Evolutionary conservation across 2,888 invertebrate genomes (phyloP).

Genomic region (Acanthosepion esculentum): DNA sequence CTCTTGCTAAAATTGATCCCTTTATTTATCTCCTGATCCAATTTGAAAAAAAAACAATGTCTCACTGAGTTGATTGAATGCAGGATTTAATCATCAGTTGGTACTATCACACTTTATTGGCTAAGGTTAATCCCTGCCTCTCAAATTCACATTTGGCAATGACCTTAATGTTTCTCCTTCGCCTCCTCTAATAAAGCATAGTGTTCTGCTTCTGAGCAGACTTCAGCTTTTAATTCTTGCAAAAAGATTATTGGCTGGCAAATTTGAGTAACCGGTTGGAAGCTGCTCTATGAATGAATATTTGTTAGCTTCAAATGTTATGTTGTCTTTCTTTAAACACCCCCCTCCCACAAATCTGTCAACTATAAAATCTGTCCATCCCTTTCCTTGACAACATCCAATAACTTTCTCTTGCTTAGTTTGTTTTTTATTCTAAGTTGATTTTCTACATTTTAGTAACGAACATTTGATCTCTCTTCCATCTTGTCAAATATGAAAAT

Average conservation of each 20-base stretch:
- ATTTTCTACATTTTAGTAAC: not conserved
- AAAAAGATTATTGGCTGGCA: not conserved
- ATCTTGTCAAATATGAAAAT: not conserved
- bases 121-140: not conserved
- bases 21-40: not conserved
- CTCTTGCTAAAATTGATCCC: not conserved
- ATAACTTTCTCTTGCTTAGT: too few relatives aligned
- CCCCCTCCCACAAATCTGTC: not conserved
- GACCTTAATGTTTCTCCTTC: not conserved
- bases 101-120: not conserved
- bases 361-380: too few relatives aligned
- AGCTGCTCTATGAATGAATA: not conserved
- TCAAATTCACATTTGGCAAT: not conserved
- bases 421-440: too few relatives aligned
- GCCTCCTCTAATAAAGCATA: not conserved
- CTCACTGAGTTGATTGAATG: not conserved
- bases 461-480: not conserved
- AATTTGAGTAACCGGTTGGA: not conserved
- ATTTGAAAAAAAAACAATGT: not conserved
- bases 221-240: not conserved
- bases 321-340: too few relatives aligned
- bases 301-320: not conserved
- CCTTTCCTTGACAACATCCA: too few relatives aligned
- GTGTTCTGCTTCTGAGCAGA: too few relatives aligned
- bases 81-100: not conserved